Conservation (phyloP, 2,888 invertebrate species). For the Cataglyphis cursor region DNA sequence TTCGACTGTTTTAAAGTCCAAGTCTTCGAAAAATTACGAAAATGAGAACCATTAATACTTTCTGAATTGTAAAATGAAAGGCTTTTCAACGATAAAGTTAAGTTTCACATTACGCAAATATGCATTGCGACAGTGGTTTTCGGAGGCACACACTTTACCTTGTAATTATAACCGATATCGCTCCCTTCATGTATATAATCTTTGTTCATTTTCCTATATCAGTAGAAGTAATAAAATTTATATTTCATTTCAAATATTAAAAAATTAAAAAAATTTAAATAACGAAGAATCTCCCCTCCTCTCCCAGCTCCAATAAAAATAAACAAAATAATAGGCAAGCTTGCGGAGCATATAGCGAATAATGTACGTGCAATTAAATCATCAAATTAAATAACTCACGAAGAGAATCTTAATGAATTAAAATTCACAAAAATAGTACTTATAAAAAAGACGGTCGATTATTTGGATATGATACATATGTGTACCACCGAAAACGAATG, state of each 20-base stretch:
- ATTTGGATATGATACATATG: conserved; percentile 19
- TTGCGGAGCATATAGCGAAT: background rate
- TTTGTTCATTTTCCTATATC: background rate
- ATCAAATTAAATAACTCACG: no score
- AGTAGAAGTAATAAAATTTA: background rate
- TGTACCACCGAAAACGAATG: background rate
- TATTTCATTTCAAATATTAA: background rate
- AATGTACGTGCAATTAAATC: background rate
- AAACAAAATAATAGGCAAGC: no score
- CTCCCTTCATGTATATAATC: background rate
- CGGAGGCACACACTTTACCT: background rate
- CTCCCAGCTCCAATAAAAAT: no score
- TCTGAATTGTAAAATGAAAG: background rate
- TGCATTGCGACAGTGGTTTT: background rate
- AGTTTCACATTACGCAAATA: background rate
- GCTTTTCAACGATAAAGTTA: background rate
- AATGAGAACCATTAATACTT: background rate
- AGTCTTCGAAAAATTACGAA: background rate
- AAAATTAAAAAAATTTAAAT: background rate
- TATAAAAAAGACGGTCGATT: background rate
- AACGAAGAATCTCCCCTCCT: background rate
- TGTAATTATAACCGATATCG: background rate
- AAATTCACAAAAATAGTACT: background rate
- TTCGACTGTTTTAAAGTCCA: background rate
- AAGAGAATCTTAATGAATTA: background rate